These are phyloP conservation scores for Kryptolebias ocellatus DNA, from an alignment of 2,797 vertebrate genomes.

Conservation along the genomic window DNA sequence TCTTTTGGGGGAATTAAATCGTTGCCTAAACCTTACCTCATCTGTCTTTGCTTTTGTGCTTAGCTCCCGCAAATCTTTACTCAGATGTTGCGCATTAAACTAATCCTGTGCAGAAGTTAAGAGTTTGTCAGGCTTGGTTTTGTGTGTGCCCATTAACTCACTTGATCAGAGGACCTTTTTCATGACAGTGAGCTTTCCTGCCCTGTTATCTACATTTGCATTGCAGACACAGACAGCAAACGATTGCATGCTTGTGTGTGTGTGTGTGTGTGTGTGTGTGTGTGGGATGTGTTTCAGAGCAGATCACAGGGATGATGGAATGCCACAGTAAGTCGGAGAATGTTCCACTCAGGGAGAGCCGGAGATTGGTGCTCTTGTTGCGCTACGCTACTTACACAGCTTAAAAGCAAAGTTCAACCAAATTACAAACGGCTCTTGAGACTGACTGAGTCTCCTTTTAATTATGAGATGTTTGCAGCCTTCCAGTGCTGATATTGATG, in stretches of 20 bases:
- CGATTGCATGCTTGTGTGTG: slow-evolving; percentile 54
- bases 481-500: background rate
- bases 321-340: slow-evolving; percentile 67
- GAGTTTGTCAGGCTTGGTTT: slow-evolving; percentile 13
- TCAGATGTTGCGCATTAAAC: background rate
- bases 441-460: slow-evolving; percentile 11
- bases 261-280: slow-evolving; percentile 46
- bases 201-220: slow-evolving; percentile 65
- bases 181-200: slow-evolving; percentile 53
- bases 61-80: slow-evolving; percentile 6
- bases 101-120: slow-evolving; percentile 6
- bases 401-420: slow-evolving; percentile 55
- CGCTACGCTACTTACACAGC: slow-evolving; percentile 29
- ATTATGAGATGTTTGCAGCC: slow-evolving; percentile 12
- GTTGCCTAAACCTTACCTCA: background rate
- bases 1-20: background rate
- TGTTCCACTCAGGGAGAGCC: slow-evolving; percentile 57
- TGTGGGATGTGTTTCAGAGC: slow-evolving; percentile 60
- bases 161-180: slow-evolving; percentile 30
- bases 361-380: slow-evolving; percentile 58
- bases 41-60: background rate
- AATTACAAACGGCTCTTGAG: slow-evolving; percentile 38
- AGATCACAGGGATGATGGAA: slow-evolving; percentile 68
- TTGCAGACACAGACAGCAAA: slow-evolving; percentile 34
- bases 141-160: slow-evolving; percentile 46